Evolutionary conservation across 2,113 vertebrate genomes (phyloP).

Genomic region (Actenoides lindsayi): DNA sequence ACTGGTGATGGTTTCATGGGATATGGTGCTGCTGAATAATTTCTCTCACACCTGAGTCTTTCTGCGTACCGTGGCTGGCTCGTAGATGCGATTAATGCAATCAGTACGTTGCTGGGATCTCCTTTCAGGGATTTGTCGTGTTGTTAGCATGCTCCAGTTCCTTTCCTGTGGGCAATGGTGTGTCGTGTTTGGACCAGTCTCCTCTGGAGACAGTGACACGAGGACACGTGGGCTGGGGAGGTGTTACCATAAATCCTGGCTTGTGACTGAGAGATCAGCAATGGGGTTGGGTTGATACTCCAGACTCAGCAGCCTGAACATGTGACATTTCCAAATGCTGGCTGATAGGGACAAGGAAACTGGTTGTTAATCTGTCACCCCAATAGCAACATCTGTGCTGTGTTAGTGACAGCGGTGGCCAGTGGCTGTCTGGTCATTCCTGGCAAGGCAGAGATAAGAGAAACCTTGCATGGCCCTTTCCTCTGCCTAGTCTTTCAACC

Average conservation of each 20-base stretch:
- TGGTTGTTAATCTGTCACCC: background rate
- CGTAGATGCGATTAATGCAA: background rate
- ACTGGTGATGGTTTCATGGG: background rate
- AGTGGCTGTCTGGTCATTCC: background rate
- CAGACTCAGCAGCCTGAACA: background rate
- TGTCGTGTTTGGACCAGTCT: background rate
- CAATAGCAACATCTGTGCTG: rapidly evolving
- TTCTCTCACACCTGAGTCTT: background rate
- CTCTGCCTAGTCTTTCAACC: background rate
- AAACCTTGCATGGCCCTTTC: background rate
- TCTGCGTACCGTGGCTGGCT: background rate
- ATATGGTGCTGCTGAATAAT: background rate
- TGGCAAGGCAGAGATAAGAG: background rate
- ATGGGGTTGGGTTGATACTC: background rate
- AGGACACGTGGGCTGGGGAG: background rate
- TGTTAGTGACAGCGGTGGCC: background rate
- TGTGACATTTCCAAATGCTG: background rate
- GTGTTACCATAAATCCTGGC: background rate
- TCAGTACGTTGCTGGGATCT: background rate
- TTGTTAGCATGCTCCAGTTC: background rate
- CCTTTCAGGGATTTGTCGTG: background rate
- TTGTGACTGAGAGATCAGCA: background rate
- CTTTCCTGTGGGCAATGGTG: background rate
- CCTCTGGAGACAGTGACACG: background rate
- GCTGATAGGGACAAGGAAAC: background rate